Conservation (phyloP, 64 coral and sea anemone genomes). For the Actinia equina region DNA sequence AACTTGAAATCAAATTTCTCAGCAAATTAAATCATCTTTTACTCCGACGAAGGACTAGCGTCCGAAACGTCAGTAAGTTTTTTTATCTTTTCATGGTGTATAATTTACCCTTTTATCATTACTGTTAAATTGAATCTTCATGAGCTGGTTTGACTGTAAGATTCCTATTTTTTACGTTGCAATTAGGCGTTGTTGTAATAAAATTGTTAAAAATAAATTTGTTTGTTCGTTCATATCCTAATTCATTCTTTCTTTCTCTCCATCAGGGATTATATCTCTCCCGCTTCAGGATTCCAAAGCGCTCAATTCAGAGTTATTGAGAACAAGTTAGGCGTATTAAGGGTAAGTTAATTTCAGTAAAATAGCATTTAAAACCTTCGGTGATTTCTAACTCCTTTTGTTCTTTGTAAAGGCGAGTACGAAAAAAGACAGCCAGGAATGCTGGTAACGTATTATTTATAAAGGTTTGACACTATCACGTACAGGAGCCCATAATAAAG, state of each 20-base stretch:
- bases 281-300: constrained; percentile 97
- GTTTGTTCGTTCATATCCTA: not conserved
- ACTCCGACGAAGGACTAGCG: too few relatives aligned
- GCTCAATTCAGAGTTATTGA: constrained; percentile 89
- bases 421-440: not conserved
- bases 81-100: too few relatives aligned
- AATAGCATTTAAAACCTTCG: not conserved
- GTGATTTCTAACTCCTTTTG: not conserved
- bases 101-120: too few relatives aligned
- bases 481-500: too few relatives aligned
- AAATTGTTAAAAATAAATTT: not conserved
- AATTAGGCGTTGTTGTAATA: too few relatives aligned
- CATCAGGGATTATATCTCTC: constrained; percentile 75
- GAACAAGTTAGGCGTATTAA: constrained; percentile 84
- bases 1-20: not conserved
- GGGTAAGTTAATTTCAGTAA: constrained; percentile 35
- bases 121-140: too few relatives aligned
- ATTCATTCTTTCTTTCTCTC: not conserved
- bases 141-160: too few relatives aligned
- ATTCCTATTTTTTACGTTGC: not conserved
- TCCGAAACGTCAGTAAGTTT: too few relatives aligned
- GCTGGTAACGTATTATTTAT: not conserved
- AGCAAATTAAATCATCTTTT: too few relatives aligned
- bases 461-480: too few relatives aligned
- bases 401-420: not conserved